Evolutionary conservation across 2,113 vertebrate genomes (phyloP).

Genomic region (Phyllostomus discolor): DNA sequence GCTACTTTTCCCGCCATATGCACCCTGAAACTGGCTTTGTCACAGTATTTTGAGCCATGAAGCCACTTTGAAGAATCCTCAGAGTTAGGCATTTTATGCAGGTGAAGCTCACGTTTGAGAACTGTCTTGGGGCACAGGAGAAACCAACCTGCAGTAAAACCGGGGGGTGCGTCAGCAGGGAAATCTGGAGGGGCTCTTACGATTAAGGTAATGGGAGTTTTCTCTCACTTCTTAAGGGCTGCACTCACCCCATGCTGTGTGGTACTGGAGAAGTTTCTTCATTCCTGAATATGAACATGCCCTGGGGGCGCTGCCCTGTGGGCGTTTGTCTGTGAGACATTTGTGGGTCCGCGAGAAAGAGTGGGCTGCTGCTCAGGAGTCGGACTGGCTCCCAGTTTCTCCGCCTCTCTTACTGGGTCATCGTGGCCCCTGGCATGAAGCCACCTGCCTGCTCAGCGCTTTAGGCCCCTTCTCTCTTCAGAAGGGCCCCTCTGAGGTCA

Average conservation of each 20-base stretch:
- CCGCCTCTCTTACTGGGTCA: not conserved
- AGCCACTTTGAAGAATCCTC: not conserved
- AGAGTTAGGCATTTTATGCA: not conserved
- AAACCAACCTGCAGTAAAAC: not conserved
- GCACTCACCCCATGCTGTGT: not conserved
- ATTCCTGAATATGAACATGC: not conserved
- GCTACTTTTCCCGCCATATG: not conserved
- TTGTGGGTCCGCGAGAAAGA: not conserved
- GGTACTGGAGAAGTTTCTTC: not conserved
- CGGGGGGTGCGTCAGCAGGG: rapidly evolving
- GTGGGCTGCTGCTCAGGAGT: not conserved
- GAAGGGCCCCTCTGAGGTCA: not conserved
- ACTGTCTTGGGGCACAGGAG: not conserved
- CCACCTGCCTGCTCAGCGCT: not conserved
- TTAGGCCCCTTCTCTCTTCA: not conserved
- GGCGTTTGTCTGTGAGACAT: not conserved
- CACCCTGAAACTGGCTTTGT: not conserved
- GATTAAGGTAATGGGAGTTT: not conserved
- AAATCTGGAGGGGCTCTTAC: not conserved
- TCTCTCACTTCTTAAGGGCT: not conserved
- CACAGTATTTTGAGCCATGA: not conserved
- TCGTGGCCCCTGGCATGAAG: not conserved
- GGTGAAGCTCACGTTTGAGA: not conserved
- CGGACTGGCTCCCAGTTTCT: not conserved
- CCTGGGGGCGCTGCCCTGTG: not conserved